Evolutionary conservation across 1,140 invertebrate species (phyloP).

Genomic region (Linepithema humile): DNA sequence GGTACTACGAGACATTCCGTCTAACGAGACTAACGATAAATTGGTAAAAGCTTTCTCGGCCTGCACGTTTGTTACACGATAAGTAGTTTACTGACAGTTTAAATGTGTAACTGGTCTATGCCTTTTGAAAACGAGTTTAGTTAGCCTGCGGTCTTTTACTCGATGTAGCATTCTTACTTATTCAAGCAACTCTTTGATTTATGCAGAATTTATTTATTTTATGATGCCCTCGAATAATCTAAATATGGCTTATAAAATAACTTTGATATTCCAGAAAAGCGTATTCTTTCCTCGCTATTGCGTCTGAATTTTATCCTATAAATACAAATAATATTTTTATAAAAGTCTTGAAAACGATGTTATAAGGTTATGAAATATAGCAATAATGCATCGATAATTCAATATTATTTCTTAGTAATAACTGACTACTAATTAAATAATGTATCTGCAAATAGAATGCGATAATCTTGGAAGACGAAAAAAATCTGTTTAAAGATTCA

Average conservation of each 20-base stretch:
- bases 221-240: background rate
- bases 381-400: too few relatives aligned
- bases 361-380: background rate
- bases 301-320: background rate
- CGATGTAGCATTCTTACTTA: background rate
- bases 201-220: constrained; percentile 2
- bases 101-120: background rate
- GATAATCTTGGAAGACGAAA: too few relatives aligned
- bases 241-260: background rate
- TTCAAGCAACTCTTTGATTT: background rate
- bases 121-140: background rate
- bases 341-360: background rate
- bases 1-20: background rate
- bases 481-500: constrained; percentile 30
- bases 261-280: background rate
- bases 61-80: background rate
- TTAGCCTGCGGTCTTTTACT: background rate
- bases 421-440: too few relatives aligned
- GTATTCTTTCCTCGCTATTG: background rate
- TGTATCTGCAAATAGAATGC: too few relatives aligned
- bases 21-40: constrained; percentile 35
- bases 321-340: background rate
- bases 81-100: constrained; percentile 34
- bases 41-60: constrained; percentile 2
- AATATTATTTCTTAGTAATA: too few relatives aligned